Evolutionary conservation across 2,113 vertebrate genomes (phyloP), one percentile per base, ranked within the genome.

Genomic region (Rhea pennata): DNA sequence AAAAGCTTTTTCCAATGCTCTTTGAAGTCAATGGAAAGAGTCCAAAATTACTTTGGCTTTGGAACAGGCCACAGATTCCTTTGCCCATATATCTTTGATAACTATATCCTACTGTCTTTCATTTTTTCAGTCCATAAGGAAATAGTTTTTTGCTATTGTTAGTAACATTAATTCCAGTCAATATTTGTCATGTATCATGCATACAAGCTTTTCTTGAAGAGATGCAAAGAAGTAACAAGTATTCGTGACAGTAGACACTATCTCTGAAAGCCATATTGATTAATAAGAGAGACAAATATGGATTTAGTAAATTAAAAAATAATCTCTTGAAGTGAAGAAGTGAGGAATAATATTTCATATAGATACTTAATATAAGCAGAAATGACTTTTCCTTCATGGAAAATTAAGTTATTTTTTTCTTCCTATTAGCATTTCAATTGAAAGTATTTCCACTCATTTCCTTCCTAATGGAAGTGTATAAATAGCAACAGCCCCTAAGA

Each of bases 381-480:
- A 97, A 96, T 96, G 36, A 95, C 53, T 95, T 96, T 95, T 92
- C 17, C 74, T 96, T 94, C 88, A 92, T 69, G 74, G 92, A 95
- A 97, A 96, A 94, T 96, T 84, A 95, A 92, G 53, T 1, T 3
- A 0, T 0, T 53, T 69, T 92, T 94, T 90, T 14, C 23, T 94
- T 84, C 69, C 13, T 93, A 95, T 96, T 96, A 97, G 11, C 92
- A 96, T 97, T 97, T 97, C 90, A 95, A 42, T 79, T 96, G 91
- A 93, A 97, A 94, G 13, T 29, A 91, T 93, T 97, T 94, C 84
- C 84, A 94, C 71, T 93, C 4, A 81, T 95, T 95, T 96, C 70
- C 44, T 95, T 95, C 81, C 94, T 92, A 97, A 97, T 97, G 88
- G 51, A 95, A 92, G 15, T 46, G 39, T 81, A 95, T 95, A 95